These are phyloP conservation scores for Apodemia duryi DNA, from an alignment of 2,888 invertebrate species.

Conservation along the genomic window DNA sequence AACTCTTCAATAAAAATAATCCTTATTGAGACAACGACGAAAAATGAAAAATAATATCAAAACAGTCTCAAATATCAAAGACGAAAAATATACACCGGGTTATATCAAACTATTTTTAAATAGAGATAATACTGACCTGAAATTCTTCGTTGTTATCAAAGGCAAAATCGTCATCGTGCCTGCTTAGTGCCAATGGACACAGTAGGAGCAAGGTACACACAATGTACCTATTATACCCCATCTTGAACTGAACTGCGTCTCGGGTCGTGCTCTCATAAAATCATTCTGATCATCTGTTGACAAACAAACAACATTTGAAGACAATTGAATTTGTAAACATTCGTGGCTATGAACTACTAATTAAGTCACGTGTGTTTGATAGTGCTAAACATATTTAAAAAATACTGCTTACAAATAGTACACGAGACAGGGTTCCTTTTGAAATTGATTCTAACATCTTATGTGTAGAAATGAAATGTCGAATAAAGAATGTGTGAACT, in stretches of 20 bases:
- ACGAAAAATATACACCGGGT: background rate
- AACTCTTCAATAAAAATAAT: too few species aligned
- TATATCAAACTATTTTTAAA: background rate
- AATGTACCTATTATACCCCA: slow-evolving; percentile 55
- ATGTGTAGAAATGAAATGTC: too few species aligned
- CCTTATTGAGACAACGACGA: too few species aligned
- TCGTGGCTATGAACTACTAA: background rate
- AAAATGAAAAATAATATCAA: too few species aligned
- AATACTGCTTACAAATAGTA: background rate
- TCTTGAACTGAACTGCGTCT: slow-evolving; percentile 41
- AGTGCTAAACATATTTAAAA: background rate
- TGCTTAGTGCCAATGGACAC: slow-evolving; percentile 63
- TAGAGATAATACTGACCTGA: slow-evolving; percentile 48
- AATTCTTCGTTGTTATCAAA: slow-evolving; percentile 73
- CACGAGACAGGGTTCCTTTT: background rate
- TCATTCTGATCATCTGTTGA: slow-evolving; percentile 60
- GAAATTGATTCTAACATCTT: background rate
- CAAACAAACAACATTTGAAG: slow-evolving; percentile 34
- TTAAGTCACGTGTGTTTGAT: background rate
- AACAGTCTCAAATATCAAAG: background rate
- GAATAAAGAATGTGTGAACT: too few species aligned
- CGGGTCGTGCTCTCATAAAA: slow-evolving; percentile 58
- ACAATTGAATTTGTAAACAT: slow-evolving; percentile 1
- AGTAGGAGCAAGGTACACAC: slow-evolving; percentile 61
- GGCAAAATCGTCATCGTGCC: slow-evolving; percentile 74